phyloP scores from a whole-genome alignment of 2,113 vertebrate species.

The Malaclemys terrapin region DNA sequence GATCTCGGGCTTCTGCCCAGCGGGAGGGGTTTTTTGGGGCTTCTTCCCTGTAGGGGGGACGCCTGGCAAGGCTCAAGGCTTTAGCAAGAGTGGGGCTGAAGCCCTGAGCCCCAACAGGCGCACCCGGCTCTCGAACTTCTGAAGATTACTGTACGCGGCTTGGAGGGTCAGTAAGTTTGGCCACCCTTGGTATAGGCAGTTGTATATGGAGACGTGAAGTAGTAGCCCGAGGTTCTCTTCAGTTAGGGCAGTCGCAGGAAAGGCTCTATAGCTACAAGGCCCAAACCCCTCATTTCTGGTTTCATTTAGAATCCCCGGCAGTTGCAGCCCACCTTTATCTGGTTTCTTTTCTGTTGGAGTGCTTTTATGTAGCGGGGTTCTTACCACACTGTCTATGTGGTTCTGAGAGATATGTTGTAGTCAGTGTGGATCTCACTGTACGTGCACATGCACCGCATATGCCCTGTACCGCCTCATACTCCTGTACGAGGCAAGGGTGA shows the following conservation, averaged over 20 bases:
- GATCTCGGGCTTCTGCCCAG: too few relatives aligned
- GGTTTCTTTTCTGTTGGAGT: background rate
- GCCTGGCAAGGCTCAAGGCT: too few relatives aligned
- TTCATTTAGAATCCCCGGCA: background rate
- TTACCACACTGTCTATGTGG: background rate
- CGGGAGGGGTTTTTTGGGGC: too few relatives aligned
- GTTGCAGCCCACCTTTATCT: background rate
- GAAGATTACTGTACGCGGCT: too few relatives aligned
- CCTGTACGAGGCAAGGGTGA: background rate
- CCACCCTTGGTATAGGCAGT: too few relatives aligned
- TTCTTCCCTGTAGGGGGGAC: too few relatives aligned
- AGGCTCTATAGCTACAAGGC: background rate
- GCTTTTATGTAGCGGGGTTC: background rate
- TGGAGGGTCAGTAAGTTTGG: too few relatives aligned
- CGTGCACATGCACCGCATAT: background rate
- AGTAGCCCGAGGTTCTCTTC: background rate
- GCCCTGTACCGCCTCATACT: background rate
- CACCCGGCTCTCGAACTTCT: too few relatives aligned
- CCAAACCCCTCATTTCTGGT: background rate
- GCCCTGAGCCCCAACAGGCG: too few relatives aligned
- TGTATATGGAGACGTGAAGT: background rate
- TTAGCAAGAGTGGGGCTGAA: too few relatives aligned
- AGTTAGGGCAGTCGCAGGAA: background rate
- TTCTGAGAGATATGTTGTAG: background rate
- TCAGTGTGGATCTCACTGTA: background rate